Evolutionary conservation across 30 jellyfish, hydroid and myxozoan species (phyloP).

Genomic region (Cassiopea xamachana): DNA sequence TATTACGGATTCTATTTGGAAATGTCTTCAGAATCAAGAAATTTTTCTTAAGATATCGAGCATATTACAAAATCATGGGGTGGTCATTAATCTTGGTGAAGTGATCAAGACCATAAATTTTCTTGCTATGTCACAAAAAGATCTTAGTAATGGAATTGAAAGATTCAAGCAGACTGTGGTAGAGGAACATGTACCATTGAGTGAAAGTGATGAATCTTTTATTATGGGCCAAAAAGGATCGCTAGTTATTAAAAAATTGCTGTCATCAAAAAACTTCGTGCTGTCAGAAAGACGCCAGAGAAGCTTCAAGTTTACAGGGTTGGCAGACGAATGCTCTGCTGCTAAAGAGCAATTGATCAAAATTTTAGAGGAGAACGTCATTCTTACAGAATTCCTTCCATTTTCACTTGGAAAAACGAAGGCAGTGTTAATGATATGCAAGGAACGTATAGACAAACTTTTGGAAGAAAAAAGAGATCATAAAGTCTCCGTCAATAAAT

Average conservation of each 20-base stretch:
- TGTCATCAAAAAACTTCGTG: no score
- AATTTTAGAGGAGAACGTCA: slow-evolving; percentile 14
- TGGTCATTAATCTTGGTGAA: not conserved
- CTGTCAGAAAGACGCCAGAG: not conserved
- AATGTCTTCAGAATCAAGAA: not conserved
- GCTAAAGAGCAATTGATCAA: not conserved
- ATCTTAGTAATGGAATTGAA: slow-evolving; percentile 22
- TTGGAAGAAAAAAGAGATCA: not conserved
- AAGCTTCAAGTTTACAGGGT: not conserved
- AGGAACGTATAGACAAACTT: not conserved
- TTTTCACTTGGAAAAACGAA: slow-evolving; percentile 14
- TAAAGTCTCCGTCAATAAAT: no score
- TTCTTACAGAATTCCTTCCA: not conserved
- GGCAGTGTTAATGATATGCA: not conserved
- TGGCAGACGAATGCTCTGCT: slow-evolving; percentile 2
- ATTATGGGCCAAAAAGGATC: not conserved
- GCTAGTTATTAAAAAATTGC: not conserved
- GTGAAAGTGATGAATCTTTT: not conserved
- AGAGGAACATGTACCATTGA: not conserved
- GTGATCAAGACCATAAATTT: not conserved
- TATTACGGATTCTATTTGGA: not conserved
- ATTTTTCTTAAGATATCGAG: not conserved
- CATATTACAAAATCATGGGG: not conserved
- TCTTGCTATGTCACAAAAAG: slow-evolving; percentile 1
- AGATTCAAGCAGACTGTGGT: not conserved